Percentiles rank a stretch among this genome's conserved stretches.
phyloP scores from a whole-genome alignment of 2,888 invertebrate genomes.

The Limnephilus marmoratus region DNA sequence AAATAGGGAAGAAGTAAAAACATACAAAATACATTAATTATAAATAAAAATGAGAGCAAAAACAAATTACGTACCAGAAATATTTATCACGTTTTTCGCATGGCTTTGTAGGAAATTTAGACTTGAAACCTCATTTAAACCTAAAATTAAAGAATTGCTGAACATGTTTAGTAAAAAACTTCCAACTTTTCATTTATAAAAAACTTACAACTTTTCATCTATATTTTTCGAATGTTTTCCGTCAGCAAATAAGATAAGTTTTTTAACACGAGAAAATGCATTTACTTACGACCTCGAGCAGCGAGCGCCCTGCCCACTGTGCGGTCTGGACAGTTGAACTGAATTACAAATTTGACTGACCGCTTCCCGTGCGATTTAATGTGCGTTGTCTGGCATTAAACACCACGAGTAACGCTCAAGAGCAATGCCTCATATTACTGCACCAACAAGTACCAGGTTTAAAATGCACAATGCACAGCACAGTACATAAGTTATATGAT shows the following conservation, averaged over 20 bases:
- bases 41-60: no score
- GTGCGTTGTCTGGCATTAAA: conserved; percentile 29
- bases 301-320: neutral
- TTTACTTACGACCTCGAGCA: neutral
- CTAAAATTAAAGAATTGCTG: no score
- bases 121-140: no score
- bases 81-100: no score
- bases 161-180: no score
- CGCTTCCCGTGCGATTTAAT: conserved; percentile 41
- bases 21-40: no score
- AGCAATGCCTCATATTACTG: conserved; percentile 2
- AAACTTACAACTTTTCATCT: no score
- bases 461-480: neutral
- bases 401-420: neutral
- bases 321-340: conserved; percentile 29
- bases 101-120: no score
- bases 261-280: neutral
- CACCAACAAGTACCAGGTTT: neutral
- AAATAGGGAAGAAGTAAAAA: no score
- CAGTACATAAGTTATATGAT: neutral
- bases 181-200: no score
- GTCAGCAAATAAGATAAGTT: neutral
- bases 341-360: conserved; percentile 42
- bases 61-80: no score
- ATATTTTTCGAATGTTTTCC: neutral